Evolutionary conservation across 1,140 invertebrate genomes (phyloP), one percentile per base, ranked within the genome.

Genomic region (Nautilus pompilius): DNA sequence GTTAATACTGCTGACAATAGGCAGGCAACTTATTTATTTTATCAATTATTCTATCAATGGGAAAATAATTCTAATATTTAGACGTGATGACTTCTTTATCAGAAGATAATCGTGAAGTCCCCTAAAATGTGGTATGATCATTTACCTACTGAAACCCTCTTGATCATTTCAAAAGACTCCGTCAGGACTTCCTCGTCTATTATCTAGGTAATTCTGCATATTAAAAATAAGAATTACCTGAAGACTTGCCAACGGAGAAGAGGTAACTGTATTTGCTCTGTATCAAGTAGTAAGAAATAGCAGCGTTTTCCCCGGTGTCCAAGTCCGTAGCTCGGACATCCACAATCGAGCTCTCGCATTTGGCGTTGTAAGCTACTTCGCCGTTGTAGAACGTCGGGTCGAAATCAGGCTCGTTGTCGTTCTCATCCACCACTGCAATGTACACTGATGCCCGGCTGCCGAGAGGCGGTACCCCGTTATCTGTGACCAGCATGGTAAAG

Each of bases 381-480:
- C 74, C 65, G 55, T 67, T 70, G 6, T 96, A 76, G 61, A 70
- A 73, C 5, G 62, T 66, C 24, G 74, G 73, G 20, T 62, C 62
- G 41, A 58, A 49, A 20, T 28, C 3, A 15, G 78, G 78, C 46
- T 68, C 69, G 59, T 78, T 70, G 61, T 80, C 78, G 80, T 98
- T 97, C 2, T 92, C 88, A 83, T 98, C 95, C 33, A 90, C 83
- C 8, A 98, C 86, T 55, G 84, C 87, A 2, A 98, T 80, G 64
- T 87, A 85, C 28, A 98, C 89, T 0, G 90, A 92, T 2, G 93
- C 92, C 0, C 91, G 92, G 5, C 93, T 92, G 6, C 90, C 91
- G 74, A 93, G 90, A 0, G 89, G 88, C 15, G 93, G 93, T 67
- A 87, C 88, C 17, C 93, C 94, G 84, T 94, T 92, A 85, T 98